Evolutionary conservation across 2,888 invertebrate species (phyloP), one percentile per base, ranked within the genome.

Genomic region (Tipula unca): DNA sequence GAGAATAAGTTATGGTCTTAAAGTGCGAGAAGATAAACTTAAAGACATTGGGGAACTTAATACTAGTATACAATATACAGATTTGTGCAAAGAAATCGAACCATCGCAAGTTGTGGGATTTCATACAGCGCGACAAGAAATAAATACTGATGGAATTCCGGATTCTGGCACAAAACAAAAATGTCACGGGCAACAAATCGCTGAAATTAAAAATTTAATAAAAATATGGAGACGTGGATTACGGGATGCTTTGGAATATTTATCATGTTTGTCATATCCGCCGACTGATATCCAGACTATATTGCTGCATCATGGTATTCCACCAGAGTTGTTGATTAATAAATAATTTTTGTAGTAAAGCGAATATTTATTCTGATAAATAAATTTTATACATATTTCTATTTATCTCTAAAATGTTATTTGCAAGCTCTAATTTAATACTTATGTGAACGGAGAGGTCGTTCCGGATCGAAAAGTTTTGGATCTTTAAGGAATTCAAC

Each of bases 391-490:
- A n/a, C n/a, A n/a, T n/a, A 25, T 69, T 69, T 69, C 69, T 69
- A 14, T 69, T 69, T n/a, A 69, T 3, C 25, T 1, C 20, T 69
- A 69, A 69, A 69, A 69, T 25, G 25, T 3, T 25, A 25, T 69
- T 69, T 25, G 13, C 20, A 25, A 25, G 25, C 69, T 10, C 25
- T 32, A n/a, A 2, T 36, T 90, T 93, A 96, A 92, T 95, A 96
- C 90, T 94, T 93, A 90, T 97, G 97, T 8, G 95, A 94, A 87
- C 95, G 92, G 69, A 96, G 91, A 4, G 98, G 97, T 87, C 93
- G 94, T 88, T 97, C 96, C 0, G 97, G 96, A 90, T 99, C 96
- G 91, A 97, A 99, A 48, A 99, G 91, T 89, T 95, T 95, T 1
- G 99, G 99, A 91, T 99, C 99, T 86, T 95, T 94, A 4, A 96